These are phyloP conservation scores for Akabosia matsudoensis DNA, from an alignment of 1,140 invertebrate species.

Conservation along the genomic window DNA sequence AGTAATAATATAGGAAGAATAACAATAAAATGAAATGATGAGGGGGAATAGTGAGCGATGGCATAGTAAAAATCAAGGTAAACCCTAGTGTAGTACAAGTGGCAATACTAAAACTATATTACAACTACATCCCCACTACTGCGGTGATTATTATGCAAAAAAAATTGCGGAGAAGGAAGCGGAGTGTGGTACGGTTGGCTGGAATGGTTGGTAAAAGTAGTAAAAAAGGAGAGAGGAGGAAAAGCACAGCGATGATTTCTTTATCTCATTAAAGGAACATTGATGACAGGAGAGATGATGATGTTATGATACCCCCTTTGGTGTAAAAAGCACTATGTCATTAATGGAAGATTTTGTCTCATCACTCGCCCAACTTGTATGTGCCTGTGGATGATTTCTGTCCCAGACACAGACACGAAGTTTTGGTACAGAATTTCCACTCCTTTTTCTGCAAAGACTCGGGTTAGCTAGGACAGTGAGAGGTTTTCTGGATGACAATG, in stretches of 20 bases:
- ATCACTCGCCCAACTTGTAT: too few relatives aligned
- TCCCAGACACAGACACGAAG: too few relatives aligned
- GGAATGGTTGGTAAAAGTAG: neutral
- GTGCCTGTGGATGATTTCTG: too few relatives aligned
- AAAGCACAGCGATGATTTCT: neutral
- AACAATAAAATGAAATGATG: constrained; percentile 10
- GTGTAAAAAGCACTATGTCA: constrained; percentile 12
- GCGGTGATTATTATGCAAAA: neutral
- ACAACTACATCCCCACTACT: too few relatives aligned
- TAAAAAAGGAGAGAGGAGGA: neutral
- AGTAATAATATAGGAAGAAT: neutral
- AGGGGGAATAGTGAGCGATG: neutral
- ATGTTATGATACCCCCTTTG: neutral
- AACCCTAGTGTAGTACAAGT: neutral
- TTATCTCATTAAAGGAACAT: constrained; percentile 21
- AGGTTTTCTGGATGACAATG: too few relatives aligned
- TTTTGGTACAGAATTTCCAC: neutral
- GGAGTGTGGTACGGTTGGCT: too few relatives aligned
- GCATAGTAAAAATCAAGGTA: neutral
- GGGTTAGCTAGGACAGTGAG: too few relatives aligned
- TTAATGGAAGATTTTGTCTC: constrained; percentile 22
- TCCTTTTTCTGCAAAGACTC: neutral
- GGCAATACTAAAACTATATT: too few relatives aligned
- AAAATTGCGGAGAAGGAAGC: neutral
- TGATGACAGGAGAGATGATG: neutral